Conservation (phyloP, 1,140 invertebrate species). For the Diachasma alloeum region DNA sequence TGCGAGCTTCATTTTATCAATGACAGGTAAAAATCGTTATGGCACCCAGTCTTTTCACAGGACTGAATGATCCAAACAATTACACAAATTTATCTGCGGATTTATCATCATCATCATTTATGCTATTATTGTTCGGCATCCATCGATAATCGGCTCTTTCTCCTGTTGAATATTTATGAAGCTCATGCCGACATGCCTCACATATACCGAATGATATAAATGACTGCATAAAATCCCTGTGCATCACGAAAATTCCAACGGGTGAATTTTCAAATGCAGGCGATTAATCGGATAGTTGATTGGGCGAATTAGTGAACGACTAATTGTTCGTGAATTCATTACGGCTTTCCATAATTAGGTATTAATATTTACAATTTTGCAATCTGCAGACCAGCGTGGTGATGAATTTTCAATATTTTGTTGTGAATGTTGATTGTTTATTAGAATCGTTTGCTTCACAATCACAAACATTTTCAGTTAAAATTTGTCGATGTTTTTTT, state of each 20-base stretch:
- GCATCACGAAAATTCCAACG: background rate
- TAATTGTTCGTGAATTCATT: background rate
- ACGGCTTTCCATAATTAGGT: too few species aligned
- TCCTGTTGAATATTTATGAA: conserved; percentile 29
- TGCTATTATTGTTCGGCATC: background rate
- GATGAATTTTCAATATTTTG: too few species aligned
- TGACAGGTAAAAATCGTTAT: too few species aligned
- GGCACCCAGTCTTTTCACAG: too few species aligned
- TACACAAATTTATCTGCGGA: background rate
- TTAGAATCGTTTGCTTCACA: too few species aligned
- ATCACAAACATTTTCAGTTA: too few species aligned
- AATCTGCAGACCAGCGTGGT: too few species aligned
- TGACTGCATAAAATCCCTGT: background rate
- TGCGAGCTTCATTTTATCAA: too few species aligned
- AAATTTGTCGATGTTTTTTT: too few species aligned
- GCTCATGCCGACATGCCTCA: background rate
- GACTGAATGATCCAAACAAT: background rate
- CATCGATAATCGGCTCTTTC: conserved; percentile 23
- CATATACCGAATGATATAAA: background rate
- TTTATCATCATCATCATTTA: background rate
- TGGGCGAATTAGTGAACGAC: background rate
- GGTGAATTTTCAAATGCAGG: background rate
- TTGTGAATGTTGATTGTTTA: too few species aligned
- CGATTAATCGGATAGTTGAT: background rate
- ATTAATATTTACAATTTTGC: too few species aligned